Conservation (phyloP, 2,113 vertebrate species). For the Microcebus murinus region DNA sequence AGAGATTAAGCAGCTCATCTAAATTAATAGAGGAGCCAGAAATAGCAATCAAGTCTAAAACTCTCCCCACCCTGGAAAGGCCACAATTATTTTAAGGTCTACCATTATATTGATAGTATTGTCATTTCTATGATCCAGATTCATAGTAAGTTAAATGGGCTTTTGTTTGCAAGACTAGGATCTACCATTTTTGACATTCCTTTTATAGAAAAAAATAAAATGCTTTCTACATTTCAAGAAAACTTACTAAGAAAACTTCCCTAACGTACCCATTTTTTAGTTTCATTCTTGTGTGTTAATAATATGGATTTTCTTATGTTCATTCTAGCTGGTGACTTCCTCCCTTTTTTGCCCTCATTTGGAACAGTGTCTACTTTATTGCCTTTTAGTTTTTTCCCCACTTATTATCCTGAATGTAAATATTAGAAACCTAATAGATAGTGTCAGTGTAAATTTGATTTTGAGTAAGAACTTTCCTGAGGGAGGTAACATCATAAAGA, state of each 20-base stretch:
- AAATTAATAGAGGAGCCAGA: background rate
- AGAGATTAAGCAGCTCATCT: background rate
- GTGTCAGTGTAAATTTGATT: background rate
- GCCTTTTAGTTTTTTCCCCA: background rate
- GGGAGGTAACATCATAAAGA: background rate
- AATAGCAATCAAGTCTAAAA: background rate
- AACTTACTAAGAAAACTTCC: background rate
- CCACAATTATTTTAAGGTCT: background rate
- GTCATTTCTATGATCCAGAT: background rate
- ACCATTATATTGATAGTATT: background rate
- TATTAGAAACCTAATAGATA: background rate
- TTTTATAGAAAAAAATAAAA: background rate
- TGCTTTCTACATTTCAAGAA: background rate
- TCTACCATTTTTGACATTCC: background rate
- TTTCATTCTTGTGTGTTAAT: background rate
- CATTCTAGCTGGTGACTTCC: background rate
- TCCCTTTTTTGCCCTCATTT: background rate
- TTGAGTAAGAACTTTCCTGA: background rate
- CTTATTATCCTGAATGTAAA: conserved; percentile 13
- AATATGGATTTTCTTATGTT: background rate
- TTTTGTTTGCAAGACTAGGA: conserved; percentile 30
- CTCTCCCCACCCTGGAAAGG: background rate
- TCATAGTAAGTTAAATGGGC: background rate
- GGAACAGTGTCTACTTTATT: background rate
- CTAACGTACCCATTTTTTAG: background rate